phyloP scores from a whole-genome alignment of 2,113 vertebrate species.

The Dromiciops gliroides region DNA sequence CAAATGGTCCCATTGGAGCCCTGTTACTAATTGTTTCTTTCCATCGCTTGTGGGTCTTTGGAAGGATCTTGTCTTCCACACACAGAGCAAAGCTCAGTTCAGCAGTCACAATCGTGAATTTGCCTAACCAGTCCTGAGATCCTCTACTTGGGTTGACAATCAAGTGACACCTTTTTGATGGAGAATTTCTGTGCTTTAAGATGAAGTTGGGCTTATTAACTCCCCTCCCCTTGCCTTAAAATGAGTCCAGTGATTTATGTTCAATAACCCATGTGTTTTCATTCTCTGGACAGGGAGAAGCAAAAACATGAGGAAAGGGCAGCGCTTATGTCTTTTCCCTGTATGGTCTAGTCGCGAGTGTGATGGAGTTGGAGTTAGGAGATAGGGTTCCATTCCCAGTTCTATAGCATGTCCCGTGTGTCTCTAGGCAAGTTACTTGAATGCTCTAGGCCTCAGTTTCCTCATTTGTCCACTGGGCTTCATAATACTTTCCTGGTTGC shows the following conservation, averaged over 20 bases:
- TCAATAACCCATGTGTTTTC: background rate
- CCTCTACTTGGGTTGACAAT: background rate
- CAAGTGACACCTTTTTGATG: background rate
- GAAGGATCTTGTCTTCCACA: slow-evolving; percentile 65
- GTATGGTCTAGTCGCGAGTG: background rate
- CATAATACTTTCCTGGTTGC: background rate
- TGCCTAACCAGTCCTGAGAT: background rate
- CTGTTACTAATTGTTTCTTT: slow-evolving; percentile 71
- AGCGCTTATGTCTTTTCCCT: background rate
- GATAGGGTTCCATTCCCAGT: background rate
- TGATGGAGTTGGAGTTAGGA: background rate
- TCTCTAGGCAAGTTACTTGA: background rate
- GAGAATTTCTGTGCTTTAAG: too few species aligned
- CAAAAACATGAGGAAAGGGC: background rate
- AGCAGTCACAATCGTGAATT: slow-evolving; percentile 4
- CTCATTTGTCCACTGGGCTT: background rate
- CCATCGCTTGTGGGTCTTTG: slow-evolving; percentile 69
- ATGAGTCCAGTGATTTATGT: background rate
- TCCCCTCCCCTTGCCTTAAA: background rate
- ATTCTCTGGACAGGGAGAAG: background rate
- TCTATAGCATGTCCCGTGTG: too few species aligned
- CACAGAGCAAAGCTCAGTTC: slow-evolving; percentile 58
- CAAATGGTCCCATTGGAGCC: slow-evolving; percentile 51
- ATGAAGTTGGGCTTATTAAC: background rate
- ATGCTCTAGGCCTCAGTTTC: background rate